Conservation (phyloP, 2,888 invertebrate species). For the Podabrus alpinus region DNA sequence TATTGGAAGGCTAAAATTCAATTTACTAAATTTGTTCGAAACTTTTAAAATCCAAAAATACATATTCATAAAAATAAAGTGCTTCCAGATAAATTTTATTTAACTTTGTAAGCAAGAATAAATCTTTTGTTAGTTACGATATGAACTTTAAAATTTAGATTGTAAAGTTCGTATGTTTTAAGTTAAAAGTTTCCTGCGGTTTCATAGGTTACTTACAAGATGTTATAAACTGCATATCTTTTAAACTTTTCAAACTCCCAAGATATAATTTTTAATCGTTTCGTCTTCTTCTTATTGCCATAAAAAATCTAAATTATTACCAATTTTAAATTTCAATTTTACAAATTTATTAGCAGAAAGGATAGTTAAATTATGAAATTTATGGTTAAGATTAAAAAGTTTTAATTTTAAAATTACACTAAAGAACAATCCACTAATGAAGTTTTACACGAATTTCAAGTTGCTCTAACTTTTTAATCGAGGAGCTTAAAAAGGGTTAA, state of each 20-base stretch:
- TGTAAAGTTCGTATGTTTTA: slow-evolving; percentile 43
- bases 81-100: slow-evolving; percentile 43
- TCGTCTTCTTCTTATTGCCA: slow-evolving; percentile 1
- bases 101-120: slow-evolving; percentile 50
- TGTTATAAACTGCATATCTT: slow-evolving; percentile 26
- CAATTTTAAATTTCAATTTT: background rate
- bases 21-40: slow-evolving; percentile 15
- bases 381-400: background rate
- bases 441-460: background rate
- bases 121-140: slow-evolving; percentile 51
- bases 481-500: background rate
- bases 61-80: slow-evolving; percentile 48
- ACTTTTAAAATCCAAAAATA: slow-evolving; percentile 34
- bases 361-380: background rate
- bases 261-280: slow-evolving; percentile 21
- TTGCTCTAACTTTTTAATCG: background rate
- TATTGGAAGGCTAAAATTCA: slow-evolving; percentile 18
- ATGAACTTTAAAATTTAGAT: slow-evolving; percentile 49
- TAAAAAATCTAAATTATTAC: background rate
- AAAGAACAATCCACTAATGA: background rate
- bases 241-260: slow-evolving; percentile 13
- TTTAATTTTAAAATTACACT: background rate
- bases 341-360: background rate
- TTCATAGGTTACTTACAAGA: slow-evolving; percentile 33
- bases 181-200: slow-evolving; percentile 33